Evolutionary conservation across 2,113 vertebrate genomes (phyloP).

Genomic region (Otolemur garnettii): DNA sequence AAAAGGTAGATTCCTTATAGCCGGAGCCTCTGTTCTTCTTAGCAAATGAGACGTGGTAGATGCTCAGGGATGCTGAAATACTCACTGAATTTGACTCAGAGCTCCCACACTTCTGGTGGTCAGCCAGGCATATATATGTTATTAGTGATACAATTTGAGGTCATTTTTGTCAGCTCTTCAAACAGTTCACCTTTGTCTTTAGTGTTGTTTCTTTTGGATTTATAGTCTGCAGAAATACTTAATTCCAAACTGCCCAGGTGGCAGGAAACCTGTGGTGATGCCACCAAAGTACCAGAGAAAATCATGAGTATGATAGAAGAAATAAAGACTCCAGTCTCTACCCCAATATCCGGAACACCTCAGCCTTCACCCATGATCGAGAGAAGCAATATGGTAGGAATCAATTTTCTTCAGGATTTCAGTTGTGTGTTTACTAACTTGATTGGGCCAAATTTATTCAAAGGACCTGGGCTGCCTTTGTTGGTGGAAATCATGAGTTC

Average conservation of each 20-base stretch:
- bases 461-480: background rate
- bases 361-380: conserved; percentile 90
- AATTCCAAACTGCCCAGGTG: conserved; percentile 92
- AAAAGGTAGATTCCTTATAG: background rate
- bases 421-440: fast-evolving
- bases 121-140: fast-evolving
- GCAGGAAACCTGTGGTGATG: conserved; percentile 96
- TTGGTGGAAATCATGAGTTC: background rate
- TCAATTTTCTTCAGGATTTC: fast-evolving
- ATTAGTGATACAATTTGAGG: background rate
- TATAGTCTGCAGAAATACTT: conserved; percentile 94
- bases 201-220: conserved; percentile 59
- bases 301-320: conserved; percentile 93
- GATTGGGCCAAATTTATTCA: background rate
- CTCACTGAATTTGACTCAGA: background rate
- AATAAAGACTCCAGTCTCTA: conserved; percentile 86
- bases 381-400: conserved; percentile 89
- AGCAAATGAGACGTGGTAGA: background rate
- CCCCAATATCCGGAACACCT: conserved; percentile 89
- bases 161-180: background rate
- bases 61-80: background rate
- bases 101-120: background rate
- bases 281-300: conserved; percentile 94
- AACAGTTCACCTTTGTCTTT: background rate
- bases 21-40: background rate